phyloP scores from a whole-genome alignment of 2,113 vertebrate genomes.

The Ochotona curzoniae region DNA sequence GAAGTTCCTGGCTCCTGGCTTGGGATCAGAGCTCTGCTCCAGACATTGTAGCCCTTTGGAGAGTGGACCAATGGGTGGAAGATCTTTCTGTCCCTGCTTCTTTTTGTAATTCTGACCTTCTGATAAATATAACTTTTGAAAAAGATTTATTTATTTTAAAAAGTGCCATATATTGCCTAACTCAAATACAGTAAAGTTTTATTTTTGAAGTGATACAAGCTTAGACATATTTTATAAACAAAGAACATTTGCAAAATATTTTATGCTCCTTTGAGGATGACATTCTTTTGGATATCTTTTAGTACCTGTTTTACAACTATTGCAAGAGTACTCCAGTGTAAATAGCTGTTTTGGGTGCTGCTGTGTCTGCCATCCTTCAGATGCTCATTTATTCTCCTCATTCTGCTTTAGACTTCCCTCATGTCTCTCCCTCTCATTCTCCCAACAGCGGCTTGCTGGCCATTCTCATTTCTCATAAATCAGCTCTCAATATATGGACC shows the following conservation, averaged over 20 bases:
- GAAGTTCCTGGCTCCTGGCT: too few species aligned
- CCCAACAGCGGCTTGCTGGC: background rate
- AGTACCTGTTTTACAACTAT: background rate
- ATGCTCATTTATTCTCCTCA: background rate
- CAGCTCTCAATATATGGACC: background rate
- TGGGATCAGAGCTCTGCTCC: too few species aligned
- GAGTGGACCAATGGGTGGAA: too few species aligned
- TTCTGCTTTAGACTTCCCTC: background rate
- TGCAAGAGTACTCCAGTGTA: background rate
- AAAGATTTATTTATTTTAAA: slow-evolving; percentile 60
- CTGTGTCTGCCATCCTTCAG: background rate
- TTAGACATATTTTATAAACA: slow-evolving; percentile 26
- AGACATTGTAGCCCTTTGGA: too few species aligned
- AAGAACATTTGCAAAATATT: slow-evolving; percentile 7
- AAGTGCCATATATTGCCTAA: background rate
- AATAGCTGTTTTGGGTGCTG: background rate
- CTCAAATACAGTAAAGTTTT: slow-evolving; percentile 35
- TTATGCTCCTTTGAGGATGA: background rate
- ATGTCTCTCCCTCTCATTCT: background rate
- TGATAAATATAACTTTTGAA: too few species aligned
- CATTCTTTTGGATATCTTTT: background rate
- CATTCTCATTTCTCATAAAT: background rate
- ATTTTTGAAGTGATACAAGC: slow-evolving; percentile 28
- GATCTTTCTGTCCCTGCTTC: too few species aligned
- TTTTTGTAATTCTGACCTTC: too few species aligned